These are phyloP conservation scores for Hiodon alosoides DNA, from an alignment of 2,113 vertebrate species.

Conservation along the genomic window DNA sequence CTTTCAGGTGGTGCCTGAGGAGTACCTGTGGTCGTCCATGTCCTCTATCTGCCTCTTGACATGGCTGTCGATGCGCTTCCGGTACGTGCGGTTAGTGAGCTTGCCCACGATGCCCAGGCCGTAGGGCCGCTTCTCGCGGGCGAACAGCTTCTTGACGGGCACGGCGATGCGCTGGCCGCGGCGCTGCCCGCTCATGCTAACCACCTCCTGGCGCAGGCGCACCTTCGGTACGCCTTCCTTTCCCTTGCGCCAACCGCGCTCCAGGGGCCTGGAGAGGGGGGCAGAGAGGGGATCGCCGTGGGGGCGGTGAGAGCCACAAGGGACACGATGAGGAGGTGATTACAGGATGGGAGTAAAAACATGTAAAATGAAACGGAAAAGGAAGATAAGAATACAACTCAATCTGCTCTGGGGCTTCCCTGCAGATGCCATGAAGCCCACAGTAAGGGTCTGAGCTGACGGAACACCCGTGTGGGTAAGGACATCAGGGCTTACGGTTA, in stretches of 20 bases:
- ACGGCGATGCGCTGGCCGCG: conserved; percentile 88
- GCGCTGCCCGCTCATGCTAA: conserved; percentile 78
- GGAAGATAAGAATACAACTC: not conserved
- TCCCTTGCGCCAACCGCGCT: conserved; percentile 91
- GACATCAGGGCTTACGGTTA: no score
- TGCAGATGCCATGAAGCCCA: no score
- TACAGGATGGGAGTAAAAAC: no score
- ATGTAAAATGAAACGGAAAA: not conserved
- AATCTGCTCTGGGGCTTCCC: no score
- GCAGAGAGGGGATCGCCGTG: not conserved
- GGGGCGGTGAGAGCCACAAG: not conserved
- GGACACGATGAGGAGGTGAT: not conserved
- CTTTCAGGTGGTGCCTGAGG: no score
- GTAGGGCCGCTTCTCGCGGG: conserved; percentile 89
- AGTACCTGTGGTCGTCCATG: conserved; percentile 93
- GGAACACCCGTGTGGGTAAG: no score
- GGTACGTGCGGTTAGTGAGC: conserved; percentile 91
- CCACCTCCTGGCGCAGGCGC: conserved; percentile 90
- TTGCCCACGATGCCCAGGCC: conserved; percentile 91
- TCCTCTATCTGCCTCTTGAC: conserved; percentile 93
- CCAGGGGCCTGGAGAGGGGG: conserved; percentile 75
- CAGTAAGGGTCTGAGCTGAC: no score
- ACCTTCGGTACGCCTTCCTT: conserved; percentile 89
- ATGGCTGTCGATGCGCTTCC: conserved; percentile 92
- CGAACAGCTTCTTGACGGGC: conserved; percentile 91